Base-by-base conservation (phyloP, 2,888 invertebrate genomes). In the Rhyacophila evoluta region DNA sequence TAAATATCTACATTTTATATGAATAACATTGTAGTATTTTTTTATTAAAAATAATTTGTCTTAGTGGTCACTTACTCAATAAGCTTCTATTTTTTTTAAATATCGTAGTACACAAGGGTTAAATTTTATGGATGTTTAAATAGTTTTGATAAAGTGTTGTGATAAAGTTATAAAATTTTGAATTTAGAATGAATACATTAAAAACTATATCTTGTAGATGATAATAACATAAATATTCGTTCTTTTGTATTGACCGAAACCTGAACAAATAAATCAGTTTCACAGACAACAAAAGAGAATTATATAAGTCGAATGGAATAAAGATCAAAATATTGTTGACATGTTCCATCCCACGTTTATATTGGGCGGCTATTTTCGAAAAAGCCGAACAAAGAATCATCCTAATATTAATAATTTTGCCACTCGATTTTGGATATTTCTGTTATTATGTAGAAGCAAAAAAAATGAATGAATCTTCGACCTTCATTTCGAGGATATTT, bases 291-390 rank as follows among this genome's bases (percentile, higher is more conserved):
- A 55, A 55, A 8, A 55, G 25, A 55, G 19, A 25, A 55, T 55
- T 19, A 55, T 19, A 55, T 55, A 25, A 8, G 19, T 19, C 19
- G 19, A 25, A 41, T 4, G 10, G 55, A 19, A 55, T 6, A 25
- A 55, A 55, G 55, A 55, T 55, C 55, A 55, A 25, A 55, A 55
- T 55, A 55, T 55, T 55, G 55, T 55, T 55, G 55, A 55, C 55
- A 19, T 2, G 19, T 0, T 19, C 10, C 12, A 12, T 55, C 55
- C 55, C 55, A 19, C 55, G 55, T 55, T 33, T 33, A 33, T 55
- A 55, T 55, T 55, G 19, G 25, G 55, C 55, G 25, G 55, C 55
- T 10, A 55, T 55, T 55, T 55, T 55, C n/a, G 1, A 55, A 55
- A 33, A 55, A 19, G 19, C 10, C 55, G 55, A 19, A 55, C 19